A percentile compares a stretch with the other conserved stretches of the same genome.
Conservation (phyloP, 2,888 invertebrate genomes). For the Amphipoea lucens region DNA sequence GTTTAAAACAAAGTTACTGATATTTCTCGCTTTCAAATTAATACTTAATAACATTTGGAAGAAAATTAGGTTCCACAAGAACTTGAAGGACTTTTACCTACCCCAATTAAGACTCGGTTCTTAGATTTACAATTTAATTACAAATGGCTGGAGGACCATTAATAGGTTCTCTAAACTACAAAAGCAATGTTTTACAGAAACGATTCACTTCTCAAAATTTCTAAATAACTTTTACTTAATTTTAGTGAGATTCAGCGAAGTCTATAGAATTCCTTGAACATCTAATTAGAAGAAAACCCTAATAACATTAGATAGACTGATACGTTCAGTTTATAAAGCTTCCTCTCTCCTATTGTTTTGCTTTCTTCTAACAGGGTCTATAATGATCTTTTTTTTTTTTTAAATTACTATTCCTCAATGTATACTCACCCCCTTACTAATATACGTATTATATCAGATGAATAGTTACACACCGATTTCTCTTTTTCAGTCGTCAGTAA, state of each 20-base stretch:
- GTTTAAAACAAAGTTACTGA: neutral
- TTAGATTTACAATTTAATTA: slow-evolving; percentile 23
- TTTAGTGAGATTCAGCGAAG: neutral
- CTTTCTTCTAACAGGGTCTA: neutral
- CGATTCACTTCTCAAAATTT: neutral
- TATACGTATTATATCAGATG: too few species aligned
- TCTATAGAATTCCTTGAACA: neutral
- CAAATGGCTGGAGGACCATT: neutral
- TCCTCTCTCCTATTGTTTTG: neutral
- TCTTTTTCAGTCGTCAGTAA: too few species aligned
- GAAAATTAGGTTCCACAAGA: neutral
- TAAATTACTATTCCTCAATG: too few species aligned
- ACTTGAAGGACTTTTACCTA: neutral
- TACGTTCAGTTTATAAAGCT: neutral
- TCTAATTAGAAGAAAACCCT: neutral
- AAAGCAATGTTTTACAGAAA: neutral
- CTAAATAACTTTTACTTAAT: neutral
- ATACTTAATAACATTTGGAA: neutral
- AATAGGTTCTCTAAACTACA: neutral
- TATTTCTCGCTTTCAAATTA: neutral
- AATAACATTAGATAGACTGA: neutral
- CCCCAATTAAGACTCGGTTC: slow-evolving; percentile 19
- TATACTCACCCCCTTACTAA: too few species aligned
- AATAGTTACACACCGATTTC: too few species aligned
- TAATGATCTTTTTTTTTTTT: neutral